Evolutionary conservation across 1,140 invertebrate genomes (phyloP), one percentile per base, ranked within the genome.

Genomic region (Ectropis grisescens): DNA sequence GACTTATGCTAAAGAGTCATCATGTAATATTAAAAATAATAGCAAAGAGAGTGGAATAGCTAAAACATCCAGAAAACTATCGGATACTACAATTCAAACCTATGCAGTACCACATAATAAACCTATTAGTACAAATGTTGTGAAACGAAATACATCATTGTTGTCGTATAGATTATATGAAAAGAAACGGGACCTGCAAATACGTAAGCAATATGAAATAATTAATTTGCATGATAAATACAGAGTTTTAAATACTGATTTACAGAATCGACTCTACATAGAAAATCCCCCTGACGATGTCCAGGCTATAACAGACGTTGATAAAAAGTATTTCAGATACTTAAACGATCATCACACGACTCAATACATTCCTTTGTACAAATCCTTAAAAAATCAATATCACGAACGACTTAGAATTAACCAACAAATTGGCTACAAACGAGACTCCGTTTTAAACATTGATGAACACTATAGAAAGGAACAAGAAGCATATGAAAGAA

Each of bases 401-500:
- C 55, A 58, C 42, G 25, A 56, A 16, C 22, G 47, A 6, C 24
- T 74, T 16, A 45, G 58, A 40, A 28, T 53, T 13, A 52, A 33
- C 39, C 51, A 64, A 28, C 46, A 69, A 28, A 74, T 79, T 11
- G 85, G 84, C 1, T 82, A 83, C 27, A 64, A 81, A 41, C 78
- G 75, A 42, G 86, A 89, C 47, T 75, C 83, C 26, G 80, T 82
- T 29, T 72, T 85, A 27, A 82, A 82, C n/a, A 84, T 87, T 7
- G 83, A 88, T 23, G 74, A 82, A 26, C 83, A 85, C 39, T 58
- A 84, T 22, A 71, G 62, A 11, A 64, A 84, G 33, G 87, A 89
- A 55, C 58, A 78, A 10, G 54, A 70, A 30, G 57, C 65, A 14
- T 81, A 85, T 22, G 52, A 84, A 5, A 35, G 65, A 19, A 75